A percentile compares a stretch with the other conserved stretches of the same genome.
phyloP scores from a whole-genome alignment of 2,797 vertebrate species.

The Cichlasoma orientale region DNA sequence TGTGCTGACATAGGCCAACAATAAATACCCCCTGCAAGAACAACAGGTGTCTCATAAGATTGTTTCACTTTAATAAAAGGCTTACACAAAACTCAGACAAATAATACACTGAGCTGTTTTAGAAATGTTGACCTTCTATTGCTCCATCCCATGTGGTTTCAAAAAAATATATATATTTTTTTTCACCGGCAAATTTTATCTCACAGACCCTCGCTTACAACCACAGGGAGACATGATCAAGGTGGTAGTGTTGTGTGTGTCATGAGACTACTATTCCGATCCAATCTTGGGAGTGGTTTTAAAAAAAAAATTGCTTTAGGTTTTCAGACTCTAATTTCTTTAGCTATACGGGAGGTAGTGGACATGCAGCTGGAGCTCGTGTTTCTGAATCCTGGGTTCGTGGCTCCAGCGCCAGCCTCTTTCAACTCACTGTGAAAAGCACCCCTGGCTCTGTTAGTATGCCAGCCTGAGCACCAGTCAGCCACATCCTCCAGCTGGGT shows the following conservation, averaged over 20 bases:
- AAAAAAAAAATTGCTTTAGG: constrained; percentile 13
- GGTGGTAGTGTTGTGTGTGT: not conserved
- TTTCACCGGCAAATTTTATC: constrained; percentile 32
- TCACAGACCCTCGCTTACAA: not conserved
- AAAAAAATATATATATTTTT: constrained; percentile 52
- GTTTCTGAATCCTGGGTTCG: constrained; percentile 63
- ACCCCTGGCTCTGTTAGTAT: constrained; percentile 77
- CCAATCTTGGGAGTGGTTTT: not conserved
- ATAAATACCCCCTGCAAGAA: constrained; percentile 62
- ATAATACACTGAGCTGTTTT: constrained; percentile 70
- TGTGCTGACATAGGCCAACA: constrained; percentile 65
- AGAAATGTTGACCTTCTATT: constrained; percentile 54
- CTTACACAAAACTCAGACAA: constrained; percentile 58
- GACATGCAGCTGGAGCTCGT: constrained; percentile 74
- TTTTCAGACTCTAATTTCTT: constrained; percentile 36
- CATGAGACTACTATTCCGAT: constrained; percentile 40
- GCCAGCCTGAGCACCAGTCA: constrained; percentile 71
- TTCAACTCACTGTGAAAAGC: constrained; percentile 69
- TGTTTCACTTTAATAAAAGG: constrained; percentile 74
- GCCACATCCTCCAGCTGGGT: constrained; percentile 78
- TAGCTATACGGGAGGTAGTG: constrained; percentile 28
- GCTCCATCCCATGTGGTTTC: constrained; percentile 54
- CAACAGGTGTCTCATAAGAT: constrained; percentile 78
- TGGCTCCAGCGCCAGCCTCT: constrained; percentile 55
- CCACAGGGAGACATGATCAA: constrained; percentile 18